A percentile compares a stretch with the other conserved stretches of the same genome.
Conservation (phyloP, 2,888 invertebrate genomes). For the Calameuta idolon region DNA sequence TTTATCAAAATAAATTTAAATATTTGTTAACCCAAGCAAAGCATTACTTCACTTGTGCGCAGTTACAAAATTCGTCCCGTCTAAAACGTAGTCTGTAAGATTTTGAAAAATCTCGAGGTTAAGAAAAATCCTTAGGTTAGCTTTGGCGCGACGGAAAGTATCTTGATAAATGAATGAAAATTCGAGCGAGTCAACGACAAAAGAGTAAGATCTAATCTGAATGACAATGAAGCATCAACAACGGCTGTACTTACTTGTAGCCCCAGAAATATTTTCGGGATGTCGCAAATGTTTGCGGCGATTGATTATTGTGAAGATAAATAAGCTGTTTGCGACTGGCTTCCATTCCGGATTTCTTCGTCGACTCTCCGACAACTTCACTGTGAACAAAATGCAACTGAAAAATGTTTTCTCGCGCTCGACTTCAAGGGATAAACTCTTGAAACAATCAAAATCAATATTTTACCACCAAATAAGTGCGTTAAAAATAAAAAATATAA, state of each 20-base stretch:
- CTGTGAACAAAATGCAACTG: constrained; percentile 19
- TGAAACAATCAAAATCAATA: background rate
- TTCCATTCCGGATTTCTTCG: constrained; percentile 49
- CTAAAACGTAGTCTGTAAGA: background rate
- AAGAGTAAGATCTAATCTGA: background rate
- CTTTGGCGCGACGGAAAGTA: background rate
- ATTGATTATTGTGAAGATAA: constrained; percentile 57
- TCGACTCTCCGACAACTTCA: constrained; percentile 53
- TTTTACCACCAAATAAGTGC: background rate
- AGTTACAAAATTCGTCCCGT: background rate
- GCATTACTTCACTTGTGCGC: background rate
- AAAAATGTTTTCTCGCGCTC: background rate
- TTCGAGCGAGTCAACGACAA: background rate
- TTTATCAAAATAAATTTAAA: background rate
- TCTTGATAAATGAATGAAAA: background rate
- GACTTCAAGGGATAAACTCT: background rate
- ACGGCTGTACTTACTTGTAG: constrained; percentile 36
- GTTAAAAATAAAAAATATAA: background rate
- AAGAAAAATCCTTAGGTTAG: background rate
- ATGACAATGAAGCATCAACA: background rate
- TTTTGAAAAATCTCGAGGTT: background rate
- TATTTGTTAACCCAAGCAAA: background rate
- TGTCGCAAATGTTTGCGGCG: constrained; percentile 44
- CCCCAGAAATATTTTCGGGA: constrained; percentile 40
- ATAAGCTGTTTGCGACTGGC: constrained; percentile 55